Evolutionary conservation across 2,888 invertebrate species (phyloP).

Genomic region (Proisotoma minuta): DNA sequence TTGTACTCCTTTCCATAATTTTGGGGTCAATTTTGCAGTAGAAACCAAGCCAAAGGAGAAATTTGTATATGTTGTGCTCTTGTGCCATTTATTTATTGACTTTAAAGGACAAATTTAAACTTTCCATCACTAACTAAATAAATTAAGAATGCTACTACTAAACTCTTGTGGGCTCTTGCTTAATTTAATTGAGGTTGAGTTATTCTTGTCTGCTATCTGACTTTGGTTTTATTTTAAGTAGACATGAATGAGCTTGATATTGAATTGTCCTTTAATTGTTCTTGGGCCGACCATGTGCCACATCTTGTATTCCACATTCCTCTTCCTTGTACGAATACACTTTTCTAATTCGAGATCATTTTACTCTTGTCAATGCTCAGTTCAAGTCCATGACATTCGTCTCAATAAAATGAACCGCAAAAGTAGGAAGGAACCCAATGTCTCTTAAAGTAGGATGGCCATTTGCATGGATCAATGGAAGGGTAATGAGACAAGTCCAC

Average conservation of each 20-base stretch:
- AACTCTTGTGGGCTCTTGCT: not conserved
- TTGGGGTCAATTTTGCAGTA: not conserved
- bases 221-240: not conserved
- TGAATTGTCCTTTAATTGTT: conserved; percentile 6
- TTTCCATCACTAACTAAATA: too few relatives aligned
- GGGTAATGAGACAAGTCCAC: too few relatives aligned
- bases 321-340: too few relatives aligned
- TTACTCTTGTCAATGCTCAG: not conserved
- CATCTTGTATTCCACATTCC: not conserved
- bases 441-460: not conserved
- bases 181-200: not conserved
- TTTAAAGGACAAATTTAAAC: not conserved
- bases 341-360: conserved; percentile 1
- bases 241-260: not conserved
- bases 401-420: not conserved
- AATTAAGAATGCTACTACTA: not conserved
- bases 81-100: not conserved
- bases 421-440: not conserved
- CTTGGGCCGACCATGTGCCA: not conserved
- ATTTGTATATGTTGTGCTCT: not conserved
- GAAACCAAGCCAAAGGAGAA: conserved; percentile 2
- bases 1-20: not conserved
- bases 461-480: too few relatives aligned
- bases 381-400: conserved; percentile 1
- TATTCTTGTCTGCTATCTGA: too few relatives aligned